These are phyloP conservation scores for Spodoptera exigua DNA, from an alignment of 2,888 invertebrate genomes.

Conservation along the genomic window DNA sequence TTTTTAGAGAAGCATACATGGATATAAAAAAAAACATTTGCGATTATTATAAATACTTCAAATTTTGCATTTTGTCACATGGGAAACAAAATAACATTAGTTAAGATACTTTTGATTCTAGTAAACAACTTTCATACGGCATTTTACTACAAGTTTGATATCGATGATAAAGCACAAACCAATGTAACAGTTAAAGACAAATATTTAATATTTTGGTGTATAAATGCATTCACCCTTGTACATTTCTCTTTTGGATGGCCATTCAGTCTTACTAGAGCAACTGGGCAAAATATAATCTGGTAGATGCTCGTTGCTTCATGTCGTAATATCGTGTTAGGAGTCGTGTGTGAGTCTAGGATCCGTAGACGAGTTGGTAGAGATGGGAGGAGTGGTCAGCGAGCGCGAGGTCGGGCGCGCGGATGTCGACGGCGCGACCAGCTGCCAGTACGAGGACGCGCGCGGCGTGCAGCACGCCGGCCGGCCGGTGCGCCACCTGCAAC, in stretches of 20 bases:
- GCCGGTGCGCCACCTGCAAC: conserved; percentile 94
- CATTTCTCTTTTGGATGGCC: background rate
- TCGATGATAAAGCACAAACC: too few relatives aligned
- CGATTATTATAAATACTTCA: too few relatives aligned
- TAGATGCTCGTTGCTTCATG: conserved; percentile 1
- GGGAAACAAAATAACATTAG: too few relatives aligned
- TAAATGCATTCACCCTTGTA: conserved; percentile 5
- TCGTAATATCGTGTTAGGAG: background rate
- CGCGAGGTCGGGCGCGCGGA: conserved; percentile 91
- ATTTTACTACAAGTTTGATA: too few relatives aligned
- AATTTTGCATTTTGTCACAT: too few relatives aligned
- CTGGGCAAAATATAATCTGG: conserved; percentile 6
- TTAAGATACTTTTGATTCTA: too few relatives aligned
- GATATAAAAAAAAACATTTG: too few relatives aligned
- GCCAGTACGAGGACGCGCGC: conserved; percentile 94
- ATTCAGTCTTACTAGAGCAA: conserved; percentile 35
- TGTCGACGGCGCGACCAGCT: conserved; percentile 91
- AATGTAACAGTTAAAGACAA: too few relatives aligned
- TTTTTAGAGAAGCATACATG: too few relatives aligned
- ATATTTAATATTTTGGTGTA: conserved; percentile 2
- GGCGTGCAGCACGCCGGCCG: conserved; percentile 94
- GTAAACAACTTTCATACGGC: too few relatives aligned
- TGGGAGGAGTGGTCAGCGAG: conserved; percentile 90
- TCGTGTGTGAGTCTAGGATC: conserved; percentile 42
- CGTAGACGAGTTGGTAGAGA: conserved; percentile 90